Base-by-base conservation (phyloP, 2,113 vertebrate species). In the Myotis brandtii region DNA sequence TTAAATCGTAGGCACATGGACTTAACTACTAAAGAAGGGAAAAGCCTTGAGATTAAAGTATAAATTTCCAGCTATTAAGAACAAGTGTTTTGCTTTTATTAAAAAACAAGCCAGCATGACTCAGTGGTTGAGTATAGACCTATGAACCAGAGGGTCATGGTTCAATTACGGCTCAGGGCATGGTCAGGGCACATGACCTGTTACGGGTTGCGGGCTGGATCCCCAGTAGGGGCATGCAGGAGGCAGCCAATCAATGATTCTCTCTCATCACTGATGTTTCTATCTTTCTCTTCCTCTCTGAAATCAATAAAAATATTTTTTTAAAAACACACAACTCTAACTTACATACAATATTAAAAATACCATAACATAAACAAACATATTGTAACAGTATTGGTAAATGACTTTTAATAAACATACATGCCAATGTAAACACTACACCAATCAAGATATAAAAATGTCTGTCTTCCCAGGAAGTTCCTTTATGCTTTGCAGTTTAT, bases 1-100 rank as follows among this genome's bases (percentile, higher is more conserved):
- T 14, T 89, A 89, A 82, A 82, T 66, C 52, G 83, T 0, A 75
- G 48, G 66, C 50, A 75, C 6, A 73, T 34, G 27, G 12, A 64
- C 32, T 84, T 75, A 93, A 91, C 27, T 52, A 76, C 43, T 76
- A 70, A 84, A 91, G 30, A 40, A 37, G 59, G 85, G 21, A 5
- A 62, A 43, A 50, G 18, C 50, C 32, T 87, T 77, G n/a, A 14
- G 27, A 66, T 52, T 80, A n/a, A 90, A 77, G 20, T 76, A 59
- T 46, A 90, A 64, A 79, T 40, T 79, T 87, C 48, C 9, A 95
- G 75, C 69, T 86, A 86, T 46, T 62, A 96, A 91, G 14, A 94
- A 67, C 9, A 54, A 59, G 11, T 67, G n/a, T 21, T 67, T 85
- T 79, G 8, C 6, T 84, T 90, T 89, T 30, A 66, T 81, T 59